Conservation (phyloP, 1,140 invertebrate species). For the Drosophila nikananu region DNA sequence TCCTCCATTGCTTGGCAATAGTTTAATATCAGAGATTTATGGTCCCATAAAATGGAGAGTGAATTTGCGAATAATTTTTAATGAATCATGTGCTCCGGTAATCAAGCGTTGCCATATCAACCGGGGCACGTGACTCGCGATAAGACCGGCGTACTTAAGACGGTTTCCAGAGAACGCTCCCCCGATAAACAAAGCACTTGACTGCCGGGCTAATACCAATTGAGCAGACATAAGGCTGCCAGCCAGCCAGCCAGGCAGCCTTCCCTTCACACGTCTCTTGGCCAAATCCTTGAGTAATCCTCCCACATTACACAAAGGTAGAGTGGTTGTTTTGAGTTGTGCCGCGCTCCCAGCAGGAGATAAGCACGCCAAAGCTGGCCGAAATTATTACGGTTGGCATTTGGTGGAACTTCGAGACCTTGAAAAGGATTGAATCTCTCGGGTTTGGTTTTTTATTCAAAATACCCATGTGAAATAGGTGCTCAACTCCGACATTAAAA, state of each 20-base stretch:
- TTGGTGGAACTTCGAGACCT: background rate
- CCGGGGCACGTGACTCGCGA: constrained; percentile 67
- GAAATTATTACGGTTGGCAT: constrained; percentile 17
- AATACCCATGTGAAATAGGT: background rate
- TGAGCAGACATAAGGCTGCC: constrained; percentile 52
- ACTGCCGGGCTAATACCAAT: constrained; percentile 36
- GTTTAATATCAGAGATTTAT: constrained; percentile 27
- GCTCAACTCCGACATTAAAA: background rate
- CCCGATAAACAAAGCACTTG: constrained; percentile 74
- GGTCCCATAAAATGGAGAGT: constrained; percentile 26
- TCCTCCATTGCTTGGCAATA: constrained; percentile 9
- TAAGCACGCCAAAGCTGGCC: constrained; percentile 9
- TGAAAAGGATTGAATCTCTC: constrained; percentile 11
- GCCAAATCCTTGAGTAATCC: constrained; percentile 52
- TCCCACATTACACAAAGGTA: constrained; percentile 32
- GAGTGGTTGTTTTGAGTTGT: background rate
- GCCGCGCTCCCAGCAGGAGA: constrained; percentile 12
- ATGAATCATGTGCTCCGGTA: constrained; percentile 51
- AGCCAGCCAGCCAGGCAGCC: constrained; percentile 3
- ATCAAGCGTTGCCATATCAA: constrained; percentile 36
- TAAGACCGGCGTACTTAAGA: constrained; percentile 41
- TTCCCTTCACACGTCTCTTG: constrained; percentile 35
- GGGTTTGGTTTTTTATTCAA: background rate
- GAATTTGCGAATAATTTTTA: constrained; percentile 37
- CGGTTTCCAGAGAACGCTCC: constrained; percentile 16